phyloP scores from a whole-genome alignment of 2,888 invertebrate genomes.

The Drosophila borealis region DNA sequence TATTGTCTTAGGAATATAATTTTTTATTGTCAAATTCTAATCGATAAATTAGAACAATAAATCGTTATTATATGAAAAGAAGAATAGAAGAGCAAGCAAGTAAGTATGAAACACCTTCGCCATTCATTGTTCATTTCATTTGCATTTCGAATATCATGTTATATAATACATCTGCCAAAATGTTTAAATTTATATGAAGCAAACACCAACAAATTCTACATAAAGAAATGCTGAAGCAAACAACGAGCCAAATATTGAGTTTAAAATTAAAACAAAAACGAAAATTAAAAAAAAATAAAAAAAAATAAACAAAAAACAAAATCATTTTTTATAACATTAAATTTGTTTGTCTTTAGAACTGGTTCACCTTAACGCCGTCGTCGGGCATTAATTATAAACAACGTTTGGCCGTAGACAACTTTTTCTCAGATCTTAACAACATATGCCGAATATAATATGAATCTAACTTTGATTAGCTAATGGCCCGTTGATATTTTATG shows the following conservation, averaged over 20 bases:
- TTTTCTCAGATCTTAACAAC: conserved; percentile 20
- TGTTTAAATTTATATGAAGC: conserved; percentile 30
- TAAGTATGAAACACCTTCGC: not conserved
- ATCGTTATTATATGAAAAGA: not conserved
- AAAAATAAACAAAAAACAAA: conserved; percentile 4
- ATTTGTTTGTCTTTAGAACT: conserved; percentile 49
- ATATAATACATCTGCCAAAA: conserved; percentile 21
- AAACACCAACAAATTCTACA: conserved; percentile 15
- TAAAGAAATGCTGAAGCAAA: conserved; percentile 34
- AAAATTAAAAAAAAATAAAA: not conserved
- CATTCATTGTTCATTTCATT: conserved; percentile 19
- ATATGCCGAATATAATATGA: conserved; percentile 19
- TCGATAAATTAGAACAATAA: not conserved
- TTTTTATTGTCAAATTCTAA: no score
- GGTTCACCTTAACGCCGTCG: conserved; percentile 48
- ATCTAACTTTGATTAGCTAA: conserved; percentile 47
- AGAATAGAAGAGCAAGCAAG: not conserved
- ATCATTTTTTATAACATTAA: conserved; percentile 12
- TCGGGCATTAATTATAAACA: conserved; percentile 41
- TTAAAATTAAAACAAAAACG: conserved; percentile 7
- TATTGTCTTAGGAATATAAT: no score
- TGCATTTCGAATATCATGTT: conserved; percentile 23
- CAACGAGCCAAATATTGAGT: not conserved
- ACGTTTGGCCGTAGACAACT: conserved; percentile 17
- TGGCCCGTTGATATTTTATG: conserved; percentile 47